A percentile compares a stretch with the other conserved stretches of the same genome.
phyloP scores from a whole-genome alignment of 1,140 invertebrate genomes.

The Drosophila takahashii region DNA sequence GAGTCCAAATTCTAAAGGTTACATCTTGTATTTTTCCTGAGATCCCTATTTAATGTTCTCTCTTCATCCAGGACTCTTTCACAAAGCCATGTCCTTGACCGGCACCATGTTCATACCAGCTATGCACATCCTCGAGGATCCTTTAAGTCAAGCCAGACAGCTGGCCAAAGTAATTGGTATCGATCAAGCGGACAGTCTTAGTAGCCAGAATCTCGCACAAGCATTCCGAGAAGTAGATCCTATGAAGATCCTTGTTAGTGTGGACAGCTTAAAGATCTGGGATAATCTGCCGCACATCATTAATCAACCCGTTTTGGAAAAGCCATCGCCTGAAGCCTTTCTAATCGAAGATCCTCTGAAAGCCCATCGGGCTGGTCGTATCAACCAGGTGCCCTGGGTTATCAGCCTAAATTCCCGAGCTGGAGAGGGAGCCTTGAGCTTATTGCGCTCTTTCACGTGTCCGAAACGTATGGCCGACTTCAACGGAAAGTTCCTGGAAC shows the following conservation, averaged over 20 bases:
- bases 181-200: slow-evolving; percentile 14
- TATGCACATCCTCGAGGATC: slow-evolving; percentile 83
- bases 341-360: slow-evolving; percentile 72
- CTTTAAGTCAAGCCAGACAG: slow-evolving; percentile 81
- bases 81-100: slow-evolving; percentile 86
- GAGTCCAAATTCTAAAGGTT: slow-evolving; percentile 53
- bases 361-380: slow-evolving; percentile 64
- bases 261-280: slow-evolving; percentile 74
- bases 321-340: slow-evolving; percentile 70
- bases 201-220: slow-evolving; percentile 54
- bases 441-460: slow-evolving; percentile 23
- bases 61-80: slow-evolving; percentile 82
- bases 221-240: slow-evolving; percentile 76
- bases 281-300: slow-evolving; percentile 63
- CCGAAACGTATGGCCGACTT: slow-evolving; percentile 22
- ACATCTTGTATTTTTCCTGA: slow-evolving; percentile 44
- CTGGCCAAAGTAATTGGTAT: slow-evolving; percentile 55
- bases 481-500: slow-evolving; percentile 50
- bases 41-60: neutral
- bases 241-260: slow-evolving; percentile 55
- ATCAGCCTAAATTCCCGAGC: slow-evolving; percentile 72
- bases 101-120: slow-evolving; percentile 86
- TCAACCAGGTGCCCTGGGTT: slow-evolving; percentile 84
- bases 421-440: slow-evolving; percentile 54
- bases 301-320: slow-evolving; percentile 81